Evolutionary conservation across 2,113 vertebrate genomes (phyloP), one percentile per base, ranked within the genome.

Genomic region (Scytalopus superciliaris): DNA sequence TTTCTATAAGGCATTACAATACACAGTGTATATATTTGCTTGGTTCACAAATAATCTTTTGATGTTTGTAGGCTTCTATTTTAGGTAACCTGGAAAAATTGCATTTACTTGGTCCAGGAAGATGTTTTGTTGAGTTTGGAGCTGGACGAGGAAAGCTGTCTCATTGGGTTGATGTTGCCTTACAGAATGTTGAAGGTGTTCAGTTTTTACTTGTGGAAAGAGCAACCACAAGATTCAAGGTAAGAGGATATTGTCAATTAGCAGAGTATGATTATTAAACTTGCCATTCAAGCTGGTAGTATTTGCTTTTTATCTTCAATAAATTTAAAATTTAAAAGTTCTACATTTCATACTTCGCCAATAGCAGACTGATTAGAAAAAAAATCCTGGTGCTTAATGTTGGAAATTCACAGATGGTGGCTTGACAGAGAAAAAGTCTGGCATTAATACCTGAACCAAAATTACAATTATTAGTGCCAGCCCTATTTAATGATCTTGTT

Each of bases 81-180:
- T 95, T 99, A 98, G 99, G 99, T 96, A 98, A 99, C 94, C 98
- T 99, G 98, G 98, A 99, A 95, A 98, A 97, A 45, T 83, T 99
- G 95, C 97, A 98, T 62, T 98, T 99, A 96, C 98, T 99, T 93
- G 97, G 97, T 62, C 96, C 98, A 37, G 97, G 98, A 92, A 98
- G 97, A 84, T 99, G 99, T 96, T 99, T 99, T 84, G 96, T 99
- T 83, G 99, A 99, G 94, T 99, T 99, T 90, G 99, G 99, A 87
- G 99, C 99, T 16, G 99, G 99, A 31, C 98, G 98, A 90, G 99
- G 99, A 75, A 99, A 99, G 96, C 98, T 99, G 67, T 99, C 99
- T 66, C 99, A 99, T 14, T 99, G 99, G 99, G 98, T 99, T 90
- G 98, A 98, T 49, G 92, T 97, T 91, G 99, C 99, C 68, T 97